Base-by-base conservation (phyloP, 2,113 vertebrate genomes). In the Hydrolagus affinis region DNA sequence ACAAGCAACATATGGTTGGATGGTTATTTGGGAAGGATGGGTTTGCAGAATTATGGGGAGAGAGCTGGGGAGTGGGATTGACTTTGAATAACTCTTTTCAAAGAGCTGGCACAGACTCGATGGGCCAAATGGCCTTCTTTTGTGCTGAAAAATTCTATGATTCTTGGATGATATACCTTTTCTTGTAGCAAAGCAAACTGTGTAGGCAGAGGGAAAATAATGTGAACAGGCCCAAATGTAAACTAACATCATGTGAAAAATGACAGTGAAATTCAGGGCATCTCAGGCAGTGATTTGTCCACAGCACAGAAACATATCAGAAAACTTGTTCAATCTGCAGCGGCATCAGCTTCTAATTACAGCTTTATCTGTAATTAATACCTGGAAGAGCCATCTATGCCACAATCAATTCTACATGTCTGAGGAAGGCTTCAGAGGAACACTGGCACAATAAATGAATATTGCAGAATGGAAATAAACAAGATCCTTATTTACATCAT, bases 301-400 rank as follows among this genome's bases (percentile, higher is more conserved):
- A 44, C 44, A 44, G 44, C 25, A 17, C 23, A 25, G 57, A 60
- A 83, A 83, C 66, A 66, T 83, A 15, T 83, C 60, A 28, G 60
- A 28, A 83, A 57, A 64, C 28, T 83, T 19, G 30, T 83, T 23
- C 25, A 83, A 19, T 66, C 30, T 23, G 28, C 60, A 19, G 2
- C 57, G 66, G 15, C 25, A 4, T 9, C 60, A 66, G 60, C 23
- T 30, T 25, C 19, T 83, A 66, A 30, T 8, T 28, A 19, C 9
- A 19, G 59, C 25, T 44, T 80, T 59, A 80, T 66, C 25, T 15
- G 59, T 66, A 66, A 83, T 83, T 83, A 66, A 30, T 83, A 83
- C 57, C 11, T 66, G 21, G 17, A 12, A 21, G 25, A 14, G 66
- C 10, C 19, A 8, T 83, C 25, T 21, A 12, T 30, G 28, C 66